Evolutionary conservation across 2,888 invertebrate species (phyloP), one percentile per base, ranked within the genome.

Genomic region (Heliconius charithonia): DNA sequence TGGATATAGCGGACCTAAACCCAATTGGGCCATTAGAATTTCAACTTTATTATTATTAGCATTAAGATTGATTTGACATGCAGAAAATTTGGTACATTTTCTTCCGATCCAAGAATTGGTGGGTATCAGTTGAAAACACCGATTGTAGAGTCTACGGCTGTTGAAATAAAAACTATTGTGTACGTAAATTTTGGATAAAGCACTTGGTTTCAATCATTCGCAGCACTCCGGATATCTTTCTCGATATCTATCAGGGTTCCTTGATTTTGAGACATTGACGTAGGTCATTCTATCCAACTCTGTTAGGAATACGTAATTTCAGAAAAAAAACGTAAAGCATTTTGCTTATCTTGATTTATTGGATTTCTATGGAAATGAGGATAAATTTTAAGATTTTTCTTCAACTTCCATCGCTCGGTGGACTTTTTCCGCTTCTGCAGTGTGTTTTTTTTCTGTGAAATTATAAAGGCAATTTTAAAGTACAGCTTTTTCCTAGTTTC

Each of bases 191-290:
- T 83, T 85, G 83, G 80, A 84, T 85, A 86, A 85, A 82, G 86
- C 87, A 85, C 85, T 88, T 86, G 87, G 88, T 90, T 90, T 90
- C 90, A 90, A 90, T 90, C 89, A 90, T 90, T 88, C 87, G 84
- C 81, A 82, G 85, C 87, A 88, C 86, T 88, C 83, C 84, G 86
- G 83, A 85, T 87, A 87, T 89, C 87, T 87, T 80, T 80, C 71
- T 72, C 77, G 80, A 82, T 82, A 82, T 87, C 85, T 85, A 83
- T 81, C 83, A 84, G 86, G 86, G 86, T 86, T 84, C 82, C 85
- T 84, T 86, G 85, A 85, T 87, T 86, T 87, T 85, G 87, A 86
- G 86, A 87, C 85, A 84, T 85, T 88, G 87, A 85, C 85, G 83
- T 81, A 83, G 82, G 83, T 83, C 81, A 82, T 82, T 80, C 77